Conservation (phyloP, 2,113 vertebrate genomes). For the Aldabrachelys gigantea region DNA sequence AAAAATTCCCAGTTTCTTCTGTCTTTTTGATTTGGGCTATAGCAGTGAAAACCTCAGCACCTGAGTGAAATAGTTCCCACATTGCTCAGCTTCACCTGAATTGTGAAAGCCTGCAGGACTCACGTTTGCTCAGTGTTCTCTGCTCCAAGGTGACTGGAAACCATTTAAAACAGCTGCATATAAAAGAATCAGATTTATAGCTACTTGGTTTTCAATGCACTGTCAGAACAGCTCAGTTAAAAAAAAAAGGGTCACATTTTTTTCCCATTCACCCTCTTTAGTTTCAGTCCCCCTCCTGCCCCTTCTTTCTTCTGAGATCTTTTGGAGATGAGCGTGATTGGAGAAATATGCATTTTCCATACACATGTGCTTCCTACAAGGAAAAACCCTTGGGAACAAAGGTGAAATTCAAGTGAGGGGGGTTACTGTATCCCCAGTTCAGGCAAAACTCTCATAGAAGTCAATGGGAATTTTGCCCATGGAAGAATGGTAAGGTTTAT, state of each 20-base stretch:
- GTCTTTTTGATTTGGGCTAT: neutral
- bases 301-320: neutral
- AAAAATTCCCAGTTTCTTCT: neutral
- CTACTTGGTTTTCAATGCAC: neutral
- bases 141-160: neutral
- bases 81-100: constrained; percentile 25
- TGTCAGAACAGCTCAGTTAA: constrained; percentile 6
- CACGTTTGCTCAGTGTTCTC: neutral
- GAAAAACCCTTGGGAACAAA: neutral
- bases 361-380: neutral
- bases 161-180: neutral
- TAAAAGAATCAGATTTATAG: constrained; percentile 49
- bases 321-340: neutral
- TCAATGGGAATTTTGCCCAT: neutral
- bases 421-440: neutral
- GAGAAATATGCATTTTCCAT: neutral
- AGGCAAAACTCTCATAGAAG: neutral
- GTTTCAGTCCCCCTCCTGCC: neutral
- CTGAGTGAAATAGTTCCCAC: neutral
- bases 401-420: neutral
- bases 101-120: neutral
- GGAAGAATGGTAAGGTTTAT: constrained; percentile 21
- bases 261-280: neutral
- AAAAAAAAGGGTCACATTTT: neutral
- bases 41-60: neutral